Evolutionary conservation across 2,888 invertebrate genomes (phyloP), one percentile per base, ranked within the genome.

Genomic region (Carabus problematicus): DNA sequence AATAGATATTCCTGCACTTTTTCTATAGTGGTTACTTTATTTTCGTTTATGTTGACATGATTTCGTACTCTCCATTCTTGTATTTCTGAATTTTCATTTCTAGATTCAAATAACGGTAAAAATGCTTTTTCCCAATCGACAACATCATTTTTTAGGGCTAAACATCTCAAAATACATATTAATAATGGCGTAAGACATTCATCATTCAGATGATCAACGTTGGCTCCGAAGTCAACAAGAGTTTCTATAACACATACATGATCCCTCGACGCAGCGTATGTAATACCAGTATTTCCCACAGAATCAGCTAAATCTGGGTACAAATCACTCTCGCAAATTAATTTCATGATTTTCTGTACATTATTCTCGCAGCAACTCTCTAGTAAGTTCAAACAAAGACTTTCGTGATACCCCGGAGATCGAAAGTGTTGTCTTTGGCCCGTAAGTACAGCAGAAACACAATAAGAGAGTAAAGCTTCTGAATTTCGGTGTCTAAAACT

Each of bases 181-280:
- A 78, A 80, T 3, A 87, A 79, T 0, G 87, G 82, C 2, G 85
- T 85, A 72, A 85, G 81, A 64, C 86, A 85, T 47, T 84, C 84
- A 71, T 88, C 87, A 72, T 87, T 87, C 59, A 77, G 80, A 49
- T 77, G 77, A 72, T 87, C 81, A 1, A 87, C 73, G 49, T 82
- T 79, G 1, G 84, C 85, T 0, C 87, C 86, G 55, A 85, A 83
- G 73, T 85, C 84, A 0, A 83, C 79, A 40, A 88, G 76, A 70
- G 39, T 81, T 76, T 64, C 75, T 67, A 80, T 83, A 75, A 79
- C 82, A 76, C 71, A 82, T 79, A 75, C 78, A 78, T 83, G 84
- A 72, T 80, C 76, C 60, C 82, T 81, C 70, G 84, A 83, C 7
- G 82, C 75, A n/a, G 87, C 87, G 71, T 84, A 87, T 79, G 86